Conservation (phyloP, 2,888 invertebrate species). For the Ochropacha duplaris region DNA sequence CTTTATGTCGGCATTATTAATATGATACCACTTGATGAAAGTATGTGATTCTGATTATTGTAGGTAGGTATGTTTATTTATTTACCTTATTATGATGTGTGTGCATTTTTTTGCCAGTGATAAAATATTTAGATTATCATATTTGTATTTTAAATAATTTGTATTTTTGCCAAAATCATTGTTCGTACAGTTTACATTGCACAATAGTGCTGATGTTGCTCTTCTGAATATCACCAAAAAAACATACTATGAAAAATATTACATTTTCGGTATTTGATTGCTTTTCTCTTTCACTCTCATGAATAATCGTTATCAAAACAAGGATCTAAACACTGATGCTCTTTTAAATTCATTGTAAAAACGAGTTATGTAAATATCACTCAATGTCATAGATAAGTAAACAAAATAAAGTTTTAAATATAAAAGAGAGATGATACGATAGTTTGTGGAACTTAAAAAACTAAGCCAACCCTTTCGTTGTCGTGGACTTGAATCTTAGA, state of each 20-base stretch:
- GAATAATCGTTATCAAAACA: neutral
- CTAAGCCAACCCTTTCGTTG: conserved; percentile 73
- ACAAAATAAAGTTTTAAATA: conserved; percentile 51
- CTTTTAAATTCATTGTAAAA: conserved; percentile 30
- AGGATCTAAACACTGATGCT: conserved; percentile 11
- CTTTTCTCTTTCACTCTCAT: neutral
- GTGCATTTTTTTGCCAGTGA: too few relatives aligned
- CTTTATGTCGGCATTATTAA: conserved; percentile 39
- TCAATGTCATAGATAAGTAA: conserved; percentile 45
- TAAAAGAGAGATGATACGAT: conserved; percentile 65
- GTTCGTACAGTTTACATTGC: too few relatives aligned
- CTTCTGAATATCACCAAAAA: too few relatives aligned
- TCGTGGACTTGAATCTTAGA: conserved; percentile 64
- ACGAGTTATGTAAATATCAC: conserved; percentile 49
- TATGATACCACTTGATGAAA: conserved; percentile 52
- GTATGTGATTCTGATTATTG: neutral
- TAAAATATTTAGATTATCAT: too few relatives aligned
- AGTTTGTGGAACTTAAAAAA: conserved; percentile 64
- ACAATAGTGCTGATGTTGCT: too few relatives aligned
- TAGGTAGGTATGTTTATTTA: neutral
- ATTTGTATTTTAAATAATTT: too few relatives aligned
- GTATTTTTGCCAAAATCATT: too few relatives aligned
- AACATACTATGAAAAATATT: too few relatives aligned
- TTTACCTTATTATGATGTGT: too few relatives aligned
- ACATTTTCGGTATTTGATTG: too few relatives aligned